Conservation (phyloP, 1,140 invertebrate genomes). For the Drosophila aff. region DNA sequence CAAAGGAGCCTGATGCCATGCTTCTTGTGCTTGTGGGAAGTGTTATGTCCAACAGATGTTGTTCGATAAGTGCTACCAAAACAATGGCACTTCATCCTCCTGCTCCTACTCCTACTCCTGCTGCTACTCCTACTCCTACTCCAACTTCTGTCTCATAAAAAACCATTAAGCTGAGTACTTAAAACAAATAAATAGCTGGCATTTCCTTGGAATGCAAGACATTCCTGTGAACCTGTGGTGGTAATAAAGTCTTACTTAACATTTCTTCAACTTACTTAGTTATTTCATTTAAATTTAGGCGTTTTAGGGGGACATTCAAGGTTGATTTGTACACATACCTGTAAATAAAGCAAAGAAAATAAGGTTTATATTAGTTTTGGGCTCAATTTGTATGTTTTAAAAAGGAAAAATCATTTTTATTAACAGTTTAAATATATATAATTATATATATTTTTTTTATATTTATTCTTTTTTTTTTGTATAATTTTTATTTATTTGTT, state of each 20-base stretch:
- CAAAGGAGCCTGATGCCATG: slow-evolving; percentile 1
- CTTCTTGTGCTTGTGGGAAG: slow-evolving; percentile 14
- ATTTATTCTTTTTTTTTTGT: no score
- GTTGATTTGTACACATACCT: slow-evolving; percentile 24
- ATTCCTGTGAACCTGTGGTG: background rate
- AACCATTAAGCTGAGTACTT: slow-evolving; percentile 18
- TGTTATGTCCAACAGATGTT: slow-evolving; percentile 55
- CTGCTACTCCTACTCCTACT: background rate
- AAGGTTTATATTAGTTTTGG: background rate
- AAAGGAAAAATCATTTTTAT: no score
- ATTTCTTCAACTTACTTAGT: slow-evolving; percentile 6
- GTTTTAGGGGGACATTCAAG: background rate
- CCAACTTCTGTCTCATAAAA: slow-evolving; percentile 18
- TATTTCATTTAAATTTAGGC: background rate
- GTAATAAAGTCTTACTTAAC: background rate
- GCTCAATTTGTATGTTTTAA: background rate
- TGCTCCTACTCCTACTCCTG: no score
- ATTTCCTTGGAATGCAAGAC: background rate
- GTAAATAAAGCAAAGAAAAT: slow-evolving; percentile 14
- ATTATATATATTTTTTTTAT: no score
- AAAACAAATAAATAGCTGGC: slow-evolving; percentile 9
- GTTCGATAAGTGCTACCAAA: slow-evolving; percentile 39
- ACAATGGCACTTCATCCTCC: background rate
- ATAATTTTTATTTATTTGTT: no score
- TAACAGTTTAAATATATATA: no score